Evolutionary conservation across 2,888 invertebrate genomes (phyloP).

Genomic region (Xanthia togata): DNA sequence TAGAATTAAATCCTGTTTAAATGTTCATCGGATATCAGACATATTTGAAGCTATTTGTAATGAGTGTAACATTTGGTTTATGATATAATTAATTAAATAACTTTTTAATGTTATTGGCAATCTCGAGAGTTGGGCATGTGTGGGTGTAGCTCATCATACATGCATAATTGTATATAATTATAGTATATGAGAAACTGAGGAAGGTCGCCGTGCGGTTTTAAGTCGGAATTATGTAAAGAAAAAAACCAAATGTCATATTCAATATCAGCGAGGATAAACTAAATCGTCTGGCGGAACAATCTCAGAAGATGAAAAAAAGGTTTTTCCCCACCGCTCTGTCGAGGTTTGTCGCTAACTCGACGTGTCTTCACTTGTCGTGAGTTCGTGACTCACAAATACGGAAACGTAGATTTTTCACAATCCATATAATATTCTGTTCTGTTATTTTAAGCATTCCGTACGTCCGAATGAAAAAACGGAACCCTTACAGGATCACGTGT

Average conservation of each 20-base stretch:
- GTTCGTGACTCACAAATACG: constrained; percentile 13
- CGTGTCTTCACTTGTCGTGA: constrained; percentile 1
- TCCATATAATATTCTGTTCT: background rate
- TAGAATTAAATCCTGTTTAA: constrained; percentile 4
- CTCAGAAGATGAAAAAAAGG: constrained; percentile 9
- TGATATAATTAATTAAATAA: constrained; percentile 20
- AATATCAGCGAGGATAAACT: constrained; percentile 14
- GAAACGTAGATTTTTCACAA: background rate
- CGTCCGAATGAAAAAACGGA: too few relatives aligned
- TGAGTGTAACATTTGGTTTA: constrained; percentile 21
- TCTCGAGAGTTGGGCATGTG: constrained; percentile 10
- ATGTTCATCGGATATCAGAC: background rate
- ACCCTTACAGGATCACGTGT: too few relatives aligned
- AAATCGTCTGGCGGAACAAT: background rate
- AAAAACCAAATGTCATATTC: constrained; percentile 40
- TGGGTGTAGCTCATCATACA: constrained; percentile 17
- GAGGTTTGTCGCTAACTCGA: constrained; percentile 10
- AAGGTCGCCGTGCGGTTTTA: constrained; percentile 47
- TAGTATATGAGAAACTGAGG: constrained; percentile 3
- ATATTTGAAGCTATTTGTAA: constrained; percentile 1
- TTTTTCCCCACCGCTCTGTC: background rate
- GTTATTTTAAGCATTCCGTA: too few relatives aligned
- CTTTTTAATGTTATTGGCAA: constrained; percentile 5
- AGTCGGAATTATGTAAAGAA: constrained; percentile 18
- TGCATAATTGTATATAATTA: background rate